Percentiles rank a stretch among this genome's conserved stretches.
phyloP scores from a whole-genome alignment of 2,113 vertebrate species.

The Apodemus speciosus region DNA sequence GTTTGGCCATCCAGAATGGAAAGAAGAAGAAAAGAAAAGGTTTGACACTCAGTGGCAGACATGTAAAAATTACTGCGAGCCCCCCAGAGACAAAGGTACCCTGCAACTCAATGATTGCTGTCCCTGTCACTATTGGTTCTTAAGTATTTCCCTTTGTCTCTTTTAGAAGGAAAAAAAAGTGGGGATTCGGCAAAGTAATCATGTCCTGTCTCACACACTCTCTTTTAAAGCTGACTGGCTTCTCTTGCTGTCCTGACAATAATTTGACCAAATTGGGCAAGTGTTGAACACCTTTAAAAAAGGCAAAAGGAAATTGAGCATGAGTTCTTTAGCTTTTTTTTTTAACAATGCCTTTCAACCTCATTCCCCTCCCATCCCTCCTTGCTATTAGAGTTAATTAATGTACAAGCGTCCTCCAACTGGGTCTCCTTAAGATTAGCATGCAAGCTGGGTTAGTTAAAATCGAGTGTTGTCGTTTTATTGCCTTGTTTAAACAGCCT shows the following conservation, averaged over 20 bases:
- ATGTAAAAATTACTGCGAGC: conserved; percentile 88
- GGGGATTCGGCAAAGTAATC: conserved; percentile 86
- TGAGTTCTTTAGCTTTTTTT: conserved; percentile 29
- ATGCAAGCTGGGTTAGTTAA: conserved; percentile 63
- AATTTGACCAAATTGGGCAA: conserved; percentile 89
- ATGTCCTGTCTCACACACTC: conserved; percentile 83
- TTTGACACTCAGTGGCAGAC: conserved; percentile 91
- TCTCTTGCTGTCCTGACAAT: conserved; percentile 85
- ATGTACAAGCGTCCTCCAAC: conserved; percentile 57
- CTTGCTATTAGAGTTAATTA: conserved; percentile 65
- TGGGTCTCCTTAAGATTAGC: conserved; percentile 58
- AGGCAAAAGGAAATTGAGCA: conserved; percentile 65
- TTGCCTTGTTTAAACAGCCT: conserved; percentile 75
- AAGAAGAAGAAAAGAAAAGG: conserved; percentile 89
- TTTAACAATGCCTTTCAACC: conserved; percentile 69
- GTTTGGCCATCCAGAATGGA: conserved; percentile 90
- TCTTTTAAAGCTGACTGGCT: conserved; percentile 82
- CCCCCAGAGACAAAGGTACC: conserved; percentile 90
- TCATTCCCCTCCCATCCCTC: conserved; percentile 43
- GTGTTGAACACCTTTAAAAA: conserved; percentile 83
- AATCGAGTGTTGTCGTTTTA: conserved; percentile 43
- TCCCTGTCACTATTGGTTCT: conserved; percentile 86
- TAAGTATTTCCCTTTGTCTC: conserved; percentile 91
- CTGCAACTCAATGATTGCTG: conserved; percentile 87
- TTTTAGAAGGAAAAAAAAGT: conserved; percentile 87